Base-by-base conservation (phyloP, 2,113 vertebrate species). In the Neopipo cinnamomea region DNA sequence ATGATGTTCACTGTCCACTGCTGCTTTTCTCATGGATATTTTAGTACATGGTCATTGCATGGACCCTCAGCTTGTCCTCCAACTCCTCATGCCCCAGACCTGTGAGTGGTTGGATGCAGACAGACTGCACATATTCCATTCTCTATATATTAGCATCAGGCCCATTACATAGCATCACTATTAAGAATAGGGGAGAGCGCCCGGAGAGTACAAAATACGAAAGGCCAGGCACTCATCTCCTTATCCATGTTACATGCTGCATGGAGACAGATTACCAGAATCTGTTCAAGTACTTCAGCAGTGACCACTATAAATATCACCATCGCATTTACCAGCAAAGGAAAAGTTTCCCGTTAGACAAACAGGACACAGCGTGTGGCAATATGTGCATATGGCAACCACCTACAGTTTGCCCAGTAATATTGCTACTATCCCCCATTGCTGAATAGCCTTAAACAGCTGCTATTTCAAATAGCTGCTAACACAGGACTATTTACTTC, bases 401-500 rank as follows among this genome's bases (percentile, higher is more conserved):
- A 91, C 80, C 93, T 93, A 89, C 83, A 53, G 81, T 12, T 52
- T 59, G 62, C 67, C 63, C 39, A 59, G 91, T n/a, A 90, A 90
- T 86, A 84, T 21, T 70, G 67, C 75, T 93, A 93, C 94, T 88
- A 86, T 74, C 39, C 56, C 22, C 44, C 31, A 5, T 20, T 44
- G 76, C 79, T 80, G 72, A 89, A 91, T 15, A 72, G 88, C 75
- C 52, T 86, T 74, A 71, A 94, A 92, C 92, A 96, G 93, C 75
- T 95, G 91, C 88, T 94, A 41, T 86, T 94, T 84, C 92, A 88
- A 96, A 94, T 42, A 96, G 78, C 75, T 94, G 89, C 81, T 94
- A 97, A 91, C 59, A 88, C 82, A 78, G 55, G 88, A 91, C 79
- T 92, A 74, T 86, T 95, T 95, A 94, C 85, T 88, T 84, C 88